Conservation (phyloP, 2,888 invertebrate genomes). For the Heliconius aoede region DNA sequence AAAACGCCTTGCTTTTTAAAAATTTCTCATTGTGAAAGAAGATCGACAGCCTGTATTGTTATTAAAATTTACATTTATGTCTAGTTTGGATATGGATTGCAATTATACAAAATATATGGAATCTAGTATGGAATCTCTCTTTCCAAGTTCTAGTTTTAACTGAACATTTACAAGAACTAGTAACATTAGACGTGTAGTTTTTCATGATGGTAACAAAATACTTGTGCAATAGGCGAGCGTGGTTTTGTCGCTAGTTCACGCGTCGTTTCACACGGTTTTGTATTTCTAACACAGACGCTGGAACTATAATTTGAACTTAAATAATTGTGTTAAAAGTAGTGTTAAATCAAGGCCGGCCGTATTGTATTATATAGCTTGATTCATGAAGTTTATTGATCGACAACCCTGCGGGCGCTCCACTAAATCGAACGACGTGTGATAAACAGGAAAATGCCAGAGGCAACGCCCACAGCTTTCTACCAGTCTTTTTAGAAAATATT, state of each 20-base stretch:
- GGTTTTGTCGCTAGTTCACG: slow-evolving; percentile 36
- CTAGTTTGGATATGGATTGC: not conserved
- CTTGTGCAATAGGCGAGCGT: slow-evolving; percentile 18
- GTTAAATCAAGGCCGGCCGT: not conserved
- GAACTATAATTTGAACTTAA: slow-evolving; percentile 15
- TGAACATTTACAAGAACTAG: not conserved
- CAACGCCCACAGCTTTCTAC: slow-evolving; percentile 47
- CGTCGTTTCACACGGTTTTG: slow-evolving; percentile 40
- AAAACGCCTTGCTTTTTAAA: too few relatives aligned
- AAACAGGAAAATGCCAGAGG: slow-evolving; percentile 65
- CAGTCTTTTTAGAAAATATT: slow-evolving; percentile 19
- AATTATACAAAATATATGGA: not conserved
- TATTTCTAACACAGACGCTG: slow-evolving; percentile 39
- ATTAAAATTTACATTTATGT: not conserved
- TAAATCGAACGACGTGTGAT: slow-evolving; percentile 53
- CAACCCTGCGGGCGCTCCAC: slow-evolving; percentile 35
- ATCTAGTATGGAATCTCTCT: not conserved
- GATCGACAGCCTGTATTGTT: not conserved
- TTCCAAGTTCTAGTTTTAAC: not conserved
- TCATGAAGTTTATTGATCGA: slow-evolving; percentile 13
- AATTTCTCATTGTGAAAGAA: too few relatives aligned
- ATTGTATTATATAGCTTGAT: not conserved
- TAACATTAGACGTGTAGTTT: slow-evolving; percentile 2
- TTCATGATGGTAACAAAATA: slow-evolving; percentile 5
- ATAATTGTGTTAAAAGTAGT: not conserved